Evolutionary conservation across 2,888 invertebrate species (phyloP).

Genomic region (Apoda limacodes): DNA sequence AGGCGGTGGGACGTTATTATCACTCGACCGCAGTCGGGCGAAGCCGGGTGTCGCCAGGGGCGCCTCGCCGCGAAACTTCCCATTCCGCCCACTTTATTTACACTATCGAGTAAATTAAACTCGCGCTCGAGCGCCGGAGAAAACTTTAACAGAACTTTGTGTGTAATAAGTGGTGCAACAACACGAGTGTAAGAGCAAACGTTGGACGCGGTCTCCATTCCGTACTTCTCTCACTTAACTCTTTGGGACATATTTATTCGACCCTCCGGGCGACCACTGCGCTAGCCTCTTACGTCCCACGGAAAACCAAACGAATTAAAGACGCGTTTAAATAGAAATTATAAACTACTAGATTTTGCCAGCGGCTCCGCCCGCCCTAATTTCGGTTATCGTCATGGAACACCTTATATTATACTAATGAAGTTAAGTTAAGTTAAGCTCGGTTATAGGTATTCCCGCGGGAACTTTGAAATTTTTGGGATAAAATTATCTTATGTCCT

Average conservation of each 20-base stretch:
- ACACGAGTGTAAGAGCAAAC: conserved; percentile 70
- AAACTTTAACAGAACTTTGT: conserved; percentile 70
- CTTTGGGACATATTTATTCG: conserved; percentile 71
- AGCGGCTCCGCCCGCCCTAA: no score
- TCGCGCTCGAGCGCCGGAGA: conserved; percentile 64
- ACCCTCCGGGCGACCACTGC: conserved; percentile 65
- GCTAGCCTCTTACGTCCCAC: conserved; percentile 39
- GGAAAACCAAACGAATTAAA: conserved; percentile 66
- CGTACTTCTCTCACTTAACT: conserved; percentile 67
- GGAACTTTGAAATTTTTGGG: no score
- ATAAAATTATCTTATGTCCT: no score
- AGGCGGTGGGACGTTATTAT: conserved; percentile 62
- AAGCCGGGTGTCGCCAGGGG: conserved; percentile 32
- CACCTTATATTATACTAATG: no score
- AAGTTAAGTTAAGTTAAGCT: no score
- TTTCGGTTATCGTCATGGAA: no score
- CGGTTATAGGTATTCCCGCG: no score
- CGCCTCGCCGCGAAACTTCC: conserved; percentile 58
- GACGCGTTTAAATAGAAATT: conserved; percentile 48
- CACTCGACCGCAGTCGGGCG: conserved; percentile 54
- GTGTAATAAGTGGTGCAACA: conserved; percentile 72
- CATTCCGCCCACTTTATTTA: conserved; percentile 68
- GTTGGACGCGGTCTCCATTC: conserved; percentile 65
- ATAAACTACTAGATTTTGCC: no score
- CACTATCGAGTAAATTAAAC: conserved; percentile 72